phyloP scores from a whole-genome alignment of 2,797 vertebrate species.

The Acrocephalus scirpaceus region DNA sequence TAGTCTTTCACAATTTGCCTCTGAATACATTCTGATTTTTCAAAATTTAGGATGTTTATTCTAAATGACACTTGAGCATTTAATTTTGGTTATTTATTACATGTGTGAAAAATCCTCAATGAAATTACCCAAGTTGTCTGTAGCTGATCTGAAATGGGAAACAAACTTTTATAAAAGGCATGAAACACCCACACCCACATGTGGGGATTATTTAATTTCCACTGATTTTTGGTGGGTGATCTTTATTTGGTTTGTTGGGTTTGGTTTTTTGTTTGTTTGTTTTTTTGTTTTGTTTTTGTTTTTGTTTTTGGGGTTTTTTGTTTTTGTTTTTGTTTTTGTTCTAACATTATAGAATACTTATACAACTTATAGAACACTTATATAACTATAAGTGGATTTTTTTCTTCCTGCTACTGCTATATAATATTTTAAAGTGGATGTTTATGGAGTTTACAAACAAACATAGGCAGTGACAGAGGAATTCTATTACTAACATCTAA shows the following conservation, averaged over 20 bases:
- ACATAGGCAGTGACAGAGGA: neutral
- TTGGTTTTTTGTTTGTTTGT: neutral
- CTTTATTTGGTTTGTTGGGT: neutral
- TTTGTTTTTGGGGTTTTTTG: too few relatives aligned
- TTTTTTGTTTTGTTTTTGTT: neutral
- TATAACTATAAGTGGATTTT: neutral
- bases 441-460: neutral
- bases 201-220: neutral
- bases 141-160: neutral
- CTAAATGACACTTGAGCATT: neutral
- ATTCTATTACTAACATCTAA: neutral
- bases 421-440: neutral
- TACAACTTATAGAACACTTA: too few relatives aligned
- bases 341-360: neutral
- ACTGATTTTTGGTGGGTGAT: too few relatives aligned
- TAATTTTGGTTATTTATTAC: neutral
- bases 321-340: neutral
- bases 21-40: neutral
- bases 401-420: neutral
- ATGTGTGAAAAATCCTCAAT: neutral
- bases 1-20: neutral
- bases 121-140: neutral
- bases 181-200: neutral
- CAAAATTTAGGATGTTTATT: neutral
- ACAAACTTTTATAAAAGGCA: neutral